Evolutionary conservation across 2,113 vertebrate species (phyloP).

Genomic region (Chunga burmeisteri): DNA sequence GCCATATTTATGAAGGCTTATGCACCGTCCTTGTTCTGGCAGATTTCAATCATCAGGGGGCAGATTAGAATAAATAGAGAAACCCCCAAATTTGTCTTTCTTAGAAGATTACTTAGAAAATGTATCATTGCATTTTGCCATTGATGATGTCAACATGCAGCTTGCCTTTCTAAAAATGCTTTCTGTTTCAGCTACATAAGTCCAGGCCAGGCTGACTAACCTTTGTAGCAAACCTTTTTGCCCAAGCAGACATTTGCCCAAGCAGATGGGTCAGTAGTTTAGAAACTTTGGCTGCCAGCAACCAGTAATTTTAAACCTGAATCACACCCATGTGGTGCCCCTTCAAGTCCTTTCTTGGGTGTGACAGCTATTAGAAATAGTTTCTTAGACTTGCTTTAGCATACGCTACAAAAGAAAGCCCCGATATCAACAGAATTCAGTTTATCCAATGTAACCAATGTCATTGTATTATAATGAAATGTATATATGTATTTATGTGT

Average conservation of each 20-base stretch:
- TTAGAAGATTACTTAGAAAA: not conserved
- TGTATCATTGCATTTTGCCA: not conserved
- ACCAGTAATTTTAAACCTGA: not conserved
- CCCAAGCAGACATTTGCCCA: not conserved
- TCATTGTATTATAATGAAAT: not conserved
- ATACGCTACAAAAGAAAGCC: not conserved
- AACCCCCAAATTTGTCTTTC: not conserved
- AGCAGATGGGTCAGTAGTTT: not conserved
- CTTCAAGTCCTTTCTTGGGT: not conserved
- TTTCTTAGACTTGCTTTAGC: not conserved
- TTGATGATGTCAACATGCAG: not conserved
- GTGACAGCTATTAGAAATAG: not conserved
- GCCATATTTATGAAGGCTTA: not conserved
- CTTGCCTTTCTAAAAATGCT: not conserved
- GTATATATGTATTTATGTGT: rapidly evolving
- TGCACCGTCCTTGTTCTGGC: not conserved
- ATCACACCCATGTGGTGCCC: not conserved
- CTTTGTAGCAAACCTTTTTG: not conserved
- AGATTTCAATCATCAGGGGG: not conserved
- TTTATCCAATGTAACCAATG: not conserved
- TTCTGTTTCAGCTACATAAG: not conserved
- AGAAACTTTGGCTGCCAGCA: not conserved
- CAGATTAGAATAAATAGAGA: not conserved
- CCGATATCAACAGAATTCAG: not conserved
- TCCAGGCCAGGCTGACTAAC: not conserved